phyloP scores from a whole-genome alignment of 1,140 invertebrate genomes.

The Euura saliciscinereae region DNA sequence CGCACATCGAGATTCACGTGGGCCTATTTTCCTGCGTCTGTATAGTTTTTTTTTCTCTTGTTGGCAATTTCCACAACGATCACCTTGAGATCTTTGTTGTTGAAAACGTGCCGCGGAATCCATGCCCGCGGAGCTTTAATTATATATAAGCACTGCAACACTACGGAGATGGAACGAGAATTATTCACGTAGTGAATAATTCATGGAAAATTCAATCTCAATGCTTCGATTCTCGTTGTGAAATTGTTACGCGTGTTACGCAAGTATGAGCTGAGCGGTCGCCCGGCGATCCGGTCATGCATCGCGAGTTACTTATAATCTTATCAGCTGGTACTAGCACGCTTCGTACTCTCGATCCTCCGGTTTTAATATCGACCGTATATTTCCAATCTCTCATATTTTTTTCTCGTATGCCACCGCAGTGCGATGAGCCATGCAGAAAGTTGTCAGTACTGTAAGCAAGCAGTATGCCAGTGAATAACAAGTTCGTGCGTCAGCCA shows the following conservation, averaged over 20 bases:
- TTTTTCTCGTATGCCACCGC: neutral
- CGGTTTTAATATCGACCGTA: neutral
- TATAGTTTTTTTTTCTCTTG: no score
- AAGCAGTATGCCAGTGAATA: neutral
- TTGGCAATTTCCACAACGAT: no score
- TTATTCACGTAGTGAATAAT: no score
- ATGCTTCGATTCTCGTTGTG: neutral
- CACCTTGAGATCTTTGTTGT: no score
- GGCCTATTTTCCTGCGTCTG: no score
- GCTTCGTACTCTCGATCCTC: neutral
- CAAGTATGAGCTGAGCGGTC: neutral
- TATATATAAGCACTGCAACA: no score
- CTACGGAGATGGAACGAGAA: no score
- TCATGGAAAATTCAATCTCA: neutral
- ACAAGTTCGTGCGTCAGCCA: neutral
- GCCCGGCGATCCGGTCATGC: neutral
- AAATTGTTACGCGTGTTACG: constrained; percentile 1
- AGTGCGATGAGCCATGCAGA: neutral
- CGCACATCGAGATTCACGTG: no score
- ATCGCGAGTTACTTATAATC: neutral
- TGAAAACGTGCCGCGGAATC: no score
- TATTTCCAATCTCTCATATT: neutral
- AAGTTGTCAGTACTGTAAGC: neutral
- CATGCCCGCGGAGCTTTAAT: no score
- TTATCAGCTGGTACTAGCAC: neutral